phyloP scores from a whole-genome alignment of 1,140 invertebrate species.

The Cecropterus lyciades region DNA sequence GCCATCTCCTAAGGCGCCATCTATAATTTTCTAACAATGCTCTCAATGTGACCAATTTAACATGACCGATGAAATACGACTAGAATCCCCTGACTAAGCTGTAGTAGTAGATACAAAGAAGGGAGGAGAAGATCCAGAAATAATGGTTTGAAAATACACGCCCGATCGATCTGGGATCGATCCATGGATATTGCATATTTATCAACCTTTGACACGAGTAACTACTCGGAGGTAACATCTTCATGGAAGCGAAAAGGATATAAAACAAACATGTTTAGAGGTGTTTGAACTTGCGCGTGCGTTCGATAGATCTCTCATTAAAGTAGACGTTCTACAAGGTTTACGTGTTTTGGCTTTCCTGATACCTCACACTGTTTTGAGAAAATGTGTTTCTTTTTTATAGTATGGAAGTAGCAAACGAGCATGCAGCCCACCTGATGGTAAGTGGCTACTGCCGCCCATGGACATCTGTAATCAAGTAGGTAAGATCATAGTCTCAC shows the following conservation, averaged over 20 bases:
- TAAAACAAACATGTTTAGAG: slow-evolving; percentile 71
- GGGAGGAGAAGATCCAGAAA: slow-evolving; percentile 40
- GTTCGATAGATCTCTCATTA: slow-evolving; percentile 32
- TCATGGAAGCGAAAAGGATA: slow-evolving; percentile 64
- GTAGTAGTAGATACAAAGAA: slow-evolving; percentile 1
- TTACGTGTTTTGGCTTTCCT: neutral
- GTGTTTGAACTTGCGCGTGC: slow-evolving; percentile 55
- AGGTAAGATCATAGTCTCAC: no score
- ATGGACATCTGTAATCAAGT: no score
- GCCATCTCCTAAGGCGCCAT: slow-evolving; percentile 78
- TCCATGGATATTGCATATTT: slow-evolving; percentile 80
- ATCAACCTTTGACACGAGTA: slow-evolving; percentile 82
- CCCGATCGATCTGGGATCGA: slow-evolving; percentile 72
- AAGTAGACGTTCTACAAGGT: slow-evolving; percentile 4
- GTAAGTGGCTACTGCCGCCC: no score
- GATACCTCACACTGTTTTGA: no score
- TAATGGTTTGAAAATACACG: slow-evolving; percentile 59
- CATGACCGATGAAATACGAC: slow-evolving; percentile 42
- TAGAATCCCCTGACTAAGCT: neutral
- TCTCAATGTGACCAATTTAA: slow-evolving; percentile 58
- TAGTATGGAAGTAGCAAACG: no score
- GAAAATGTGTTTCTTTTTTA: no score
- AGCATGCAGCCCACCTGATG: no score
- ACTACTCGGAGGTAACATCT: slow-evolving; percentile 78
- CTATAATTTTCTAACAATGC: slow-evolving; percentile 80